These are phyloP conservation scores for Pipra filicauda DNA, from an alignment of 2,113 vertebrate genomes.

Conservation along the genomic window DNA sequence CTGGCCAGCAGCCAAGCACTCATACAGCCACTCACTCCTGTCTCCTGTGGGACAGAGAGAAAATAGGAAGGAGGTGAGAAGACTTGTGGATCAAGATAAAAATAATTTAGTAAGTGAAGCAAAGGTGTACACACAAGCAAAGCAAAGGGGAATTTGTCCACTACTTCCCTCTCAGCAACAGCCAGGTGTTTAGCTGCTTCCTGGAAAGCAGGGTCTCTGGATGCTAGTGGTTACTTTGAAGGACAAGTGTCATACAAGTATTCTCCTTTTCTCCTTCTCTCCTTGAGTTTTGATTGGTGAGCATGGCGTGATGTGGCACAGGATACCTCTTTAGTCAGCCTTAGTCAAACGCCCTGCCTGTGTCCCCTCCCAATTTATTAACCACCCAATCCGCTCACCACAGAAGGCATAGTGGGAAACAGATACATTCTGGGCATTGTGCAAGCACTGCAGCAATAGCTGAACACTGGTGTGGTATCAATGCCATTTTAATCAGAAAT, in stretches of 20 bases:
- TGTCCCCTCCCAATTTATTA: neutral
- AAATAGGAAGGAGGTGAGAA: neutral
- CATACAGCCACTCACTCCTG: neutral
- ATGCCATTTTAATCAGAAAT: neutral
- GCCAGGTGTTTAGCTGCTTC: neutral
- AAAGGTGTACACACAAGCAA: fast-evolving
- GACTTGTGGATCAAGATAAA: neutral
- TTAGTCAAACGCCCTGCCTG: neutral
- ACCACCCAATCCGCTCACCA: neutral
- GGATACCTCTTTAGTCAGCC: neutral
- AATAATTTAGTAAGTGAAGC: neutral
- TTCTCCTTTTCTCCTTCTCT: neutral
- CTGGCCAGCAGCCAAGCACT: neutral
- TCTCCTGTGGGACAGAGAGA: neutral
- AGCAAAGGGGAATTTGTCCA: neutral
- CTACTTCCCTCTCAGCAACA: neutral
- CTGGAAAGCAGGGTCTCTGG: neutral
- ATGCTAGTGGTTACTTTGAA: neutral
- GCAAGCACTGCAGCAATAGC: neutral
- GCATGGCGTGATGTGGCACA: fast-evolving
- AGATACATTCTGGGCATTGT: neutral
- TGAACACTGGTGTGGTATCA: neutral
- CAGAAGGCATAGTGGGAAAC: neutral
- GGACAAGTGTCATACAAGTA: neutral
- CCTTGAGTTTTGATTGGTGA: neutral